Conservation (phyloP, 2,888 invertebrate genomes). For the Automeris io region DNA sequence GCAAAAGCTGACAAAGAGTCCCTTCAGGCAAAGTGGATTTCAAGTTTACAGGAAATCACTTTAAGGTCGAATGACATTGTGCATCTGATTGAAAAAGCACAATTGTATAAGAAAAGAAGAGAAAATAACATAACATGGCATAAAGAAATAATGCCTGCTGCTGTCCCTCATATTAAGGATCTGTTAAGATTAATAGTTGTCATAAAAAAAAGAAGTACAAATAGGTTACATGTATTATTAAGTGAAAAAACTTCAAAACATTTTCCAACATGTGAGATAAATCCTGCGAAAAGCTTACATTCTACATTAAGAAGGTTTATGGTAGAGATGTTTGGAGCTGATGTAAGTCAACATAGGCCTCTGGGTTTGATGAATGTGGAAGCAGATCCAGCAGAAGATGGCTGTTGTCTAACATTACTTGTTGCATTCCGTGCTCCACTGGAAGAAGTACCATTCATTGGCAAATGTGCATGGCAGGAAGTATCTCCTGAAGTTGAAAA, state of each 20-base stretch:
- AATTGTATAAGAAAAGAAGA: conserved; percentile 57
- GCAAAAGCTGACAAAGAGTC: conserved; percentile 95
- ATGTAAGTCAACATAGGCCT: conserved; percentile 89
- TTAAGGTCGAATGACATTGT: conserved; percentile 89
- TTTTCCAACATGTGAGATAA: conserved; percentile 91
- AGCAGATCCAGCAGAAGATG: conserved; percentile 80
- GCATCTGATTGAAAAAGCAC: conserved; percentile 87
- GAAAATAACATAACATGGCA: conserved; percentile 80
- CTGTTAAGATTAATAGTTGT: conserved; percentile 87
- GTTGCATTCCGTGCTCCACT: conserved; percentile 90
- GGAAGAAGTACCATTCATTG: conserved; percentile 90
- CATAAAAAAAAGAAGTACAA: conserved; percentile 87
- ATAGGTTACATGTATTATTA: conserved; percentile 88
- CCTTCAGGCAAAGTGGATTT: conserved; percentile 93
- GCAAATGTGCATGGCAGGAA: conserved; percentile 94
- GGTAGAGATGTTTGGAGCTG: conserved; percentile 93
- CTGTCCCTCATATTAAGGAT: conserved; percentile 82
- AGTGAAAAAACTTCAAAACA: conserved; percentile 91
- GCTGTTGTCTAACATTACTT: conserved; percentile 87
- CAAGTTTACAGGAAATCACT: conserved; percentile 84
- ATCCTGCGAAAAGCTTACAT: conserved; percentile 90
- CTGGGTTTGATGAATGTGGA: conserved; percentile 88
- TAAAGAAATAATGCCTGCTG: conserved; percentile 81
- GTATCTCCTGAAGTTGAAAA: conserved; percentile 82
- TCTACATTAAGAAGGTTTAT: conserved; percentile 92